Evolutionary conservation across 2,888 invertebrate genomes (phyloP).

Genomic region (Rosalia funebris): DNA sequence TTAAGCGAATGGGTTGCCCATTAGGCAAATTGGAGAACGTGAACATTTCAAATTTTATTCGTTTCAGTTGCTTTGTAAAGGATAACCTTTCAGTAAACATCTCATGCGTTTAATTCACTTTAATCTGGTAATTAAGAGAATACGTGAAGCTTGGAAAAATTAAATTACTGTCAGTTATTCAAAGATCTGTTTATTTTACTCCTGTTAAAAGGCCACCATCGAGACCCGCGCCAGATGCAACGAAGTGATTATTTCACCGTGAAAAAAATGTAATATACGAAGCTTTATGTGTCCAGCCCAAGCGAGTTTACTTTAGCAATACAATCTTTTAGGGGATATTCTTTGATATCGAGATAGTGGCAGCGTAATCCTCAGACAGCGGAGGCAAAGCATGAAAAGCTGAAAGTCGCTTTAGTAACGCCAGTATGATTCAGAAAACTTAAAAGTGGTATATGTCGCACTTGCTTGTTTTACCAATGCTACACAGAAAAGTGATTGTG

Average conservation of each 20-base stretch:
- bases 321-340: neutral
- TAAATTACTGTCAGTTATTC: neutral
- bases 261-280: neutral
- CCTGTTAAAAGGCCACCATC: neutral
- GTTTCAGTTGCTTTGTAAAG: neutral
- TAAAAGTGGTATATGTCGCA: constrained; percentile 14
- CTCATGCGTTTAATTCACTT: neutral
- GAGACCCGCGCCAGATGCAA: neutral
- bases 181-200: neutral
- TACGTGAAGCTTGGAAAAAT: neutral
- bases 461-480: constrained; percentile 19
- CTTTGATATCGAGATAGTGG: neutral
- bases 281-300: neutral
- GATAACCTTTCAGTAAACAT: neutral
- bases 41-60: neutral
- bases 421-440: constrained; percentile 4
- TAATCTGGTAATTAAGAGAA: neutral
- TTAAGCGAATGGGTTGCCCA: neutral
- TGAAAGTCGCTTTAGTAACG: constrained; percentile 8
- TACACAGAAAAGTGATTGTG: constrained; percentile 18
- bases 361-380: neutral
- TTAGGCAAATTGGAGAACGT: neutral
- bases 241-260: neutral
- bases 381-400: constrained; percentile 7
- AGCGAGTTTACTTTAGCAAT: neutral